Base-by-base conservation (phyloP, 2,797 vertebrate species). In the Sphenodon punctatus region DNA sequence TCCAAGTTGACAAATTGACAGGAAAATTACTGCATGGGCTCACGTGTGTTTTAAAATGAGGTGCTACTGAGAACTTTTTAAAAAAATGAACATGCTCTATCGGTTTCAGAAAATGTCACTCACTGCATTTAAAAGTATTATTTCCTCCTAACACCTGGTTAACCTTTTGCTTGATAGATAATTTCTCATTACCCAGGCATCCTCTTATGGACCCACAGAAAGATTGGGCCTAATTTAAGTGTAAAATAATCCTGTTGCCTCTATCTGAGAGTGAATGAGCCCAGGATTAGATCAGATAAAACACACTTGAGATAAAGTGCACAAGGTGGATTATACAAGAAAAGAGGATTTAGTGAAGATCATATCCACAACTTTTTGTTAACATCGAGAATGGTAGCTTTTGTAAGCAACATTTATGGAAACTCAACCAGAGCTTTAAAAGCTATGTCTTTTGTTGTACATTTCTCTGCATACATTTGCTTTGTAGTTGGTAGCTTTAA, bases 261-360 rank as follows among this genome's bases (percentile, higher is more conserved):
- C 97, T 97, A 93, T 96, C 93, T 96, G 93, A 92, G 94, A 96
- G 95, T 97, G 97, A 99, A 98, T 98, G 94, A 96, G 96, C 94
- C 95, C 93, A 91, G 97, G 98, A 98, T 98, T 97, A 97, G 97
- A 97, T 97, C 97, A 98, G 97, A 98, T 98, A 98, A 98, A 98
- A 97, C 97, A 97, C 97, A 98, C 97, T 98, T 96, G 95, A 98
- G 97, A 97, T 98, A 98, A 97, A 97, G 97, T 97, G 96, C 96
- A 94, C 96, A 95, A 98, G 97, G 97, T 98, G 97, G 98, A 99
- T 99, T 99, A 98, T 96, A 96, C 95, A 96, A 97, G 97, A 97
- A 99, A 98, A 98, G 98, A 98, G 98, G 98, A 98, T 99, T 99
- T 99, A 97, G 97, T 97, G 97, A 98, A 97, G 98, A 97, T 98